Conservation (phyloP, 2,888 invertebrate species). For the Helicoverpa assulta region DNA sequence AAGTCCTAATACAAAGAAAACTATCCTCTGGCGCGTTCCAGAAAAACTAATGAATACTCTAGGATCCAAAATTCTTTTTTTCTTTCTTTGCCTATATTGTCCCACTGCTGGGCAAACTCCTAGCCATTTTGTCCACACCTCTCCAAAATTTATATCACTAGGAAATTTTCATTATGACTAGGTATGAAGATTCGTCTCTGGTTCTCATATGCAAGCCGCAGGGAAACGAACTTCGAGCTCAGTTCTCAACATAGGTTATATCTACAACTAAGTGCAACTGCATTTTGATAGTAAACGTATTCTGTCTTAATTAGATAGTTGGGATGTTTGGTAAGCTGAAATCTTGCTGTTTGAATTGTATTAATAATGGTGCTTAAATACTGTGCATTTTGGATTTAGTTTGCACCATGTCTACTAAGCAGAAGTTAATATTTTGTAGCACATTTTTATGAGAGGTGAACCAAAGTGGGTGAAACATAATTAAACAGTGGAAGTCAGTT, state of each 20-base stretch:
- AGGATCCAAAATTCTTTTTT: no score
- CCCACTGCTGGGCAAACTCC: no score
- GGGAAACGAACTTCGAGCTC: neutral
- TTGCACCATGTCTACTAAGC: no score
- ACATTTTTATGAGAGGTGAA: no score
- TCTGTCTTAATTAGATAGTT: constrained; percentile 1
- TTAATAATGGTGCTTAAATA: neutral
- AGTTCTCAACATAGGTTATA: neutral
- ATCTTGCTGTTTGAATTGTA: neutral
- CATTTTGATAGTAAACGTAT: constrained; percentile 1
- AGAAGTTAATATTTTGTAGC: no score
- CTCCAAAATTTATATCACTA: neutral
- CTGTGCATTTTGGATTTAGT: neutral
- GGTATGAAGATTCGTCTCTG: neutral
- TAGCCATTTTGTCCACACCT: no score
- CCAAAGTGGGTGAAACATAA: no score
- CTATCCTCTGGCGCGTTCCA: no score
- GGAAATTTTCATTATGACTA: neutral
- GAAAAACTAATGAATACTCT: no score
- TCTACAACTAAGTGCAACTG: neutral
- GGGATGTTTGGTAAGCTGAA: neutral
- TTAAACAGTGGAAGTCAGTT: no score
- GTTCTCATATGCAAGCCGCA: neutral
- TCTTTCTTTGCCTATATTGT: no score
- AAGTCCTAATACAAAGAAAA: no score